phyloP scores from a whole-genome alignment of 1,140 invertebrate species.

The Aphidius gifuensis region DNA sequence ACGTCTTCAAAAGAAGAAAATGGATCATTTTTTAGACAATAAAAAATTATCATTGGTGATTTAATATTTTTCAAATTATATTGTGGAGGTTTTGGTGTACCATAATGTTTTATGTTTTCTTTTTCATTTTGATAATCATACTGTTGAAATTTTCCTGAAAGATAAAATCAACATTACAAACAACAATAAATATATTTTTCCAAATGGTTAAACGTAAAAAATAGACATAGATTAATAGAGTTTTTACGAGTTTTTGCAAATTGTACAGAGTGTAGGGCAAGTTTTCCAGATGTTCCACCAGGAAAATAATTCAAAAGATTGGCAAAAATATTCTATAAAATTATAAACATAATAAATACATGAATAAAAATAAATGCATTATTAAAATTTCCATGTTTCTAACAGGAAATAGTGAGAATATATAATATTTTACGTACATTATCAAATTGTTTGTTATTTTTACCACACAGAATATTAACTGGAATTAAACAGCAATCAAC shows the following conservation, averaged over 20 bases:
- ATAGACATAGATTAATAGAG: background rate
- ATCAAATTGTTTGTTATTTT: background rate
- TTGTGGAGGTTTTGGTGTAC: background rate
- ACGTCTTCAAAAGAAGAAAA: background rate
- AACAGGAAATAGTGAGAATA: background rate
- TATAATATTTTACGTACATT: background rate
- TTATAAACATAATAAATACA: too few relatives aligned
- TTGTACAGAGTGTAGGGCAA: background rate
- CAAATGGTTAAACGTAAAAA: background rate
- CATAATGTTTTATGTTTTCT: background rate
- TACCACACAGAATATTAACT: background rate
- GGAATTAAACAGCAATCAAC: too few relatives aligned
- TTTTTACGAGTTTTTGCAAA: background rate
- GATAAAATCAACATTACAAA: background rate
- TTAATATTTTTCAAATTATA: conserved; percentile 7
- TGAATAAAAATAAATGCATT: too few relatives aligned
- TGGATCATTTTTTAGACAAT: conserved; percentile 1
- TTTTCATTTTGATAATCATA: background rate
- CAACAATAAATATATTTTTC: background rate
- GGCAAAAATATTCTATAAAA: background rate
- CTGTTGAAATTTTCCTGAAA: background rate
- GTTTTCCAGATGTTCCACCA: conserved; percentile 4
- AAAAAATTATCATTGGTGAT: conserved; percentile 4
- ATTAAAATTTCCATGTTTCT: conserved; percentile 17
- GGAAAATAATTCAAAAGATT: conserved; percentile 5